phyloP scores from a whole-genome alignment of 1,140 invertebrate genomes.

The Drosophila malerkotliana region DNA sequence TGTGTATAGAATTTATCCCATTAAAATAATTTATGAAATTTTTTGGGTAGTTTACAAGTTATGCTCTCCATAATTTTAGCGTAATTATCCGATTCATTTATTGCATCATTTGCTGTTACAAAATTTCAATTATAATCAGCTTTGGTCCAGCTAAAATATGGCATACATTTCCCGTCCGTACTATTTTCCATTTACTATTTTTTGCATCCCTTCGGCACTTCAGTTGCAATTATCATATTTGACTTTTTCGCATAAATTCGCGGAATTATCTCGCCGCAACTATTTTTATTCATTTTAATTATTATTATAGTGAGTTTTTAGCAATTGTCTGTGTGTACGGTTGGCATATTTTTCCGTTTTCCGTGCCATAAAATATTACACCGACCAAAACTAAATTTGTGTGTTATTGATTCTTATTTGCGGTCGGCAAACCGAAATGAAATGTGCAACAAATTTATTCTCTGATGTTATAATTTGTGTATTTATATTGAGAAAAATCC shows the following conservation, averaged over 20 bases:
- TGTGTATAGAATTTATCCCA: not conserved
- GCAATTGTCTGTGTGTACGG: constrained; percentile 11
- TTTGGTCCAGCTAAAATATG: constrained; percentile 27
- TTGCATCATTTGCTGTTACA: constrained; percentile 24
- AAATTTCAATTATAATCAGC: constrained; percentile 54
- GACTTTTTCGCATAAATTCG: constrained; percentile 47
- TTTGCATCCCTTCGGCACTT: not conserved
- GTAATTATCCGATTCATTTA: constrained; percentile 37
- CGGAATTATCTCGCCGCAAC: constrained; percentile 42
- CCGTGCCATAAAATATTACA: constrained; percentile 24
- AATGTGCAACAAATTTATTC: constrained; percentile 55
- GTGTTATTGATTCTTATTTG: constrained; percentile 43
- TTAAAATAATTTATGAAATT: constrained; percentile 1
- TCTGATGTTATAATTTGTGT: constrained; percentile 30
- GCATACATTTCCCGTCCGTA: constrained; percentile 38
- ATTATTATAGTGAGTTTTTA: constrained; percentile 41
- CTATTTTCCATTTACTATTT: constrained; percentile 5
- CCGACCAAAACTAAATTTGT: constrained; percentile 29
- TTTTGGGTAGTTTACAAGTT: not conserved
- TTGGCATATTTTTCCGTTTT: constrained; percentile 5
- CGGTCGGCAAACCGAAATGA: constrained; percentile 29
- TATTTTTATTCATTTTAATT: constrained; percentile 40
- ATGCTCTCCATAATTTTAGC: constrained; percentile 8
- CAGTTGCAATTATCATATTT: constrained; percentile 50
- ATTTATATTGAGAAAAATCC: constrained; percentile 13